These are phyloP conservation scores for Molossus alvarezi DNA, from an alignment of 2,797 vertebrate genomes.

Conservation along the genomic window DNA sequence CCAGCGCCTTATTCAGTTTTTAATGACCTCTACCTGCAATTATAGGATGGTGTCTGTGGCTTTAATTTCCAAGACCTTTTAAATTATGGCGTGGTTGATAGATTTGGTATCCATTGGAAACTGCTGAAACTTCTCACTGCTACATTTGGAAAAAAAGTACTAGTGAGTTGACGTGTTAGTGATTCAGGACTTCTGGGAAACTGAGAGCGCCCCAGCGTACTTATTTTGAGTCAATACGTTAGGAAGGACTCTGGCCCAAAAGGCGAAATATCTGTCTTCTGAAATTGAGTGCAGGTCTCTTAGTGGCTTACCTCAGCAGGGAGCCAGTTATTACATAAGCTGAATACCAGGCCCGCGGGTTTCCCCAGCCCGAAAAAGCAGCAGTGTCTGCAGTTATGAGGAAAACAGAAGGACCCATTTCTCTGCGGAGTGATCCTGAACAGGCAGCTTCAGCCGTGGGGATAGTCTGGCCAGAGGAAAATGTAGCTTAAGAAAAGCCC, in stretches of 20 bases:
- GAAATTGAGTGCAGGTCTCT: constrained; percentile 85
- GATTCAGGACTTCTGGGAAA: constrained; percentile 85
- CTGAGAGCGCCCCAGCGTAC: constrained; percentile 77
- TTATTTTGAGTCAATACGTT: constrained; percentile 82
- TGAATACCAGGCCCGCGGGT: constrained; percentile 86
- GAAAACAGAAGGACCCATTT: constrained; percentile 89
- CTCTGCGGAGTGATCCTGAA: constrained; percentile 85
- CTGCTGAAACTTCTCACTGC: constrained; percentile 32
- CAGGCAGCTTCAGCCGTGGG: constrained; percentile 84
- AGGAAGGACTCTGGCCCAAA: constrained; percentile 79
- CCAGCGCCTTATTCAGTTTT: neutral
- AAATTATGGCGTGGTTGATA: neutral
- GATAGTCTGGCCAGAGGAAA: constrained; percentile 87
- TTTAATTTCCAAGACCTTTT: constrained; percentile 52
- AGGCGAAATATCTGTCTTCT: constrained; percentile 79
- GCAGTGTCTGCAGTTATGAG: constrained; percentile 86
- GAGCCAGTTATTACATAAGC: constrained; percentile 86
- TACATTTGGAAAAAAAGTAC: constrained; percentile 48
- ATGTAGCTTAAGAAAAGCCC: constrained; percentile 88
- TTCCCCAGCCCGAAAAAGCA: constrained; percentile 87
- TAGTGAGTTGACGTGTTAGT: constrained; percentile 28
- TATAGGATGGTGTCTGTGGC: neutral
- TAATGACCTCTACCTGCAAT: constrained; percentile 26
- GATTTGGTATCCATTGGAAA: constrained; percentile 55
- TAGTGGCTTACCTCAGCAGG: constrained; percentile 86